Evolutionary conservation across 2,888 invertebrate species (phyloP).

Genomic region (Agrenia bidenticulata): DNA sequence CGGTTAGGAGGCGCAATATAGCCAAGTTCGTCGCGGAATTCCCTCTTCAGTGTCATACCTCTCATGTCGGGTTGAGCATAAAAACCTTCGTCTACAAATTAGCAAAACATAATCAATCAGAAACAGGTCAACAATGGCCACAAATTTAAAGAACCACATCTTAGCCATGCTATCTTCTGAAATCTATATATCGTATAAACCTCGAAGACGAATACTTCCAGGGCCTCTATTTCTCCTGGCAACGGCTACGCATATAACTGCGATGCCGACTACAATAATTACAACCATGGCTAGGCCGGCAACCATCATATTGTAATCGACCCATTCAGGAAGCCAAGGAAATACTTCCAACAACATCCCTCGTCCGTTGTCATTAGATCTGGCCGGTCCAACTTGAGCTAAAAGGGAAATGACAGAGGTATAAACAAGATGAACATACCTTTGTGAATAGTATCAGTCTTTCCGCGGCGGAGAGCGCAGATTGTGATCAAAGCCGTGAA

Average conservation of each 20-base stretch:
- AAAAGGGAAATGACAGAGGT: slow-evolving; percentile 54
- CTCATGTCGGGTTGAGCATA: slow-evolving; percentile 59
- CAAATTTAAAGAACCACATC: no score
- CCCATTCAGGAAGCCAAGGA: slow-evolving; percentile 82
- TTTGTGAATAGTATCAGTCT: slow-evolving; percentile 73
- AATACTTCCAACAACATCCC: slow-evolving; percentile 55
- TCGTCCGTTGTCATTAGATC: slow-evolving; percentile 51
- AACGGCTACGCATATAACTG: slow-evolving; percentile 85
- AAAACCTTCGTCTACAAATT: slow-evolving; percentile 76
- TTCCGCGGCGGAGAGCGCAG: slow-evolving; percentile 81
- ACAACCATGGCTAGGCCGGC: slow-evolving; percentile 86
- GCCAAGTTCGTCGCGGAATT: slow-evolving; percentile 82
- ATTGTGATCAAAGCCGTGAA: slow-evolving; percentile 90
- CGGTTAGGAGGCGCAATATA: slow-evolving; percentile 92
- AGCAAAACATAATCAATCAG: not conserved
- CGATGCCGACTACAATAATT: slow-evolving; percentile 84
- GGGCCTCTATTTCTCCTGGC: slow-evolving; percentile 72
- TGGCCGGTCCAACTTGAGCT: slow-evolving; percentile 76
- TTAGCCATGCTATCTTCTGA: not conserved
- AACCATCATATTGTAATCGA: slow-evolving; percentile 85
- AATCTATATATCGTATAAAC: slow-evolving; percentile 56
- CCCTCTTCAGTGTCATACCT: slow-evolving; percentile 60
- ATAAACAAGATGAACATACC: slow-evolving; percentile 62
- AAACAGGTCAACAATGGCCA: not conserved
- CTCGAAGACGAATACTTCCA: slow-evolving; percentile 73